Conservation (phyloP, 2,797 vertebrate genomes). For the Lutjanus campechanus region DNA sequence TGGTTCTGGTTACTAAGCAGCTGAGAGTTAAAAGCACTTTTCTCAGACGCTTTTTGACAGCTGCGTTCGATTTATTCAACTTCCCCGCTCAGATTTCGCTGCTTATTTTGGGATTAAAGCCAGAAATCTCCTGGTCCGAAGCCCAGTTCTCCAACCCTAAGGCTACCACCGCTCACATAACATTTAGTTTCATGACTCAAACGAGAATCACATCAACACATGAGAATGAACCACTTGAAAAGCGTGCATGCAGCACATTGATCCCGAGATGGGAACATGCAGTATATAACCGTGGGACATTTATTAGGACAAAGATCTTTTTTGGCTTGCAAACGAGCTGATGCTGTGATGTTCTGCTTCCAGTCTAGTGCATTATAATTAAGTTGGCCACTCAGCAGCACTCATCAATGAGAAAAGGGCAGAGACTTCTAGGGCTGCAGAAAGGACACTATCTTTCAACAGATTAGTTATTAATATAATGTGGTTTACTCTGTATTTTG, state of each 20-base stretch:
- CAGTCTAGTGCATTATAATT: slow-evolving; percentile 63
- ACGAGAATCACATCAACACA: slow-evolving; percentile 39
- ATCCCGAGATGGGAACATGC: slow-evolving; percentile 34
- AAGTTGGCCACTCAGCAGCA: slow-evolving; percentile 63
- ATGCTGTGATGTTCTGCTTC: slow-evolving; percentile 56
- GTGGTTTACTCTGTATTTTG: too few species aligned
- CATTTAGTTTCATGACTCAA: slow-evolving; percentile 35
- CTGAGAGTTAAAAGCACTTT: slow-evolving; percentile 30
- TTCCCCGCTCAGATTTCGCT: slow-evolving; percentile 1
- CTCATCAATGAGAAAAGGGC: slow-evolving; percentile 61
- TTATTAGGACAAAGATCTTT: slow-evolving; percentile 73
- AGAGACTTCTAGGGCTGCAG: slow-evolving; percentile 17
- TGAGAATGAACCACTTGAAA: slow-evolving; percentile 16
- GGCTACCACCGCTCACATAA: slow-evolving; percentile 20
- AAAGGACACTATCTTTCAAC: slow-evolving; percentile 13
- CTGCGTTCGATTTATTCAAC: slow-evolving; percentile 31
- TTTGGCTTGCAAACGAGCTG: slow-evolving; percentile 70
- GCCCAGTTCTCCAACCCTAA: slow-evolving; percentile 41
- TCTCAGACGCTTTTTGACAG: slow-evolving; percentile 26
- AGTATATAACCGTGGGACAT: slow-evolving; percentile 25
- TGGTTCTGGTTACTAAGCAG: slow-evolving; percentile 28
- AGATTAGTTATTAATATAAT: not conserved
- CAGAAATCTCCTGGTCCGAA: slow-evolving; percentile 27
- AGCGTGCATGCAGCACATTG: slow-evolving; percentile 3
- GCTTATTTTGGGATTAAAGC: slow-evolving; percentile 42